These are phyloP conservation scores for Melieria picta DNA, from an alignment of 2,888 invertebrate species.

Conservation along the genomic window DNA sequence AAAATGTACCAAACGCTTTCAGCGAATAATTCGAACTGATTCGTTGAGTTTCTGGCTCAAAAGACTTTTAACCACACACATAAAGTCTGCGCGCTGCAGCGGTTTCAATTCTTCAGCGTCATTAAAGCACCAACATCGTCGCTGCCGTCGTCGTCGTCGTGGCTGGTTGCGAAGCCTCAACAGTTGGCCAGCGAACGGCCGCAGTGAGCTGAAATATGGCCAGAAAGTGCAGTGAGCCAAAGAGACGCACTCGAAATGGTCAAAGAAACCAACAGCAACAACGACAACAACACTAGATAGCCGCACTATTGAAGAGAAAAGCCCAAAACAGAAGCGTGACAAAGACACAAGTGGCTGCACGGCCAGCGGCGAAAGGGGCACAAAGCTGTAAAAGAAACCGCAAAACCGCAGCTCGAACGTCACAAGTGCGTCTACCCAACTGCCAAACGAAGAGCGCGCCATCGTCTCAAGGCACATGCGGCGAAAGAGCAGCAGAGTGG, in stretches of 20 bases:
- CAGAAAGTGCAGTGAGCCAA: neutral
- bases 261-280: conserved; percentile 9
- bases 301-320: neutral
- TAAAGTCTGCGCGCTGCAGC: conserved; percentile 25
- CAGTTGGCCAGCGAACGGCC: too few species aligned
- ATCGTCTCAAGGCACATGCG: too few species aligned
- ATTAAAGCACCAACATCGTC: conserved; percentile 4
- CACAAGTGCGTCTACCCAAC: too few species aligned
- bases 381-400: too few species aligned
- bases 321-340: too few species aligned
- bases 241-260: neutral
- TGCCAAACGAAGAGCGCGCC: too few species aligned
- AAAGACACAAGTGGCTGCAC: too few species aligned
- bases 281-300: neutral
- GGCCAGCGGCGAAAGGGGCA: too few species aligned
- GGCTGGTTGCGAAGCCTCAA: neutral
- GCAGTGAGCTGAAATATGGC: too few species aligned
- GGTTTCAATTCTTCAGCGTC: neutral
- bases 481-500: too few species aligned
- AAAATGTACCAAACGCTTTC: conserved; percentile 54
- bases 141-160: conserved; percentile 21
- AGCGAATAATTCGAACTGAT: conserved; percentile 55
- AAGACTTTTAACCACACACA: conserved; percentile 54
- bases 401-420: too few species aligned
- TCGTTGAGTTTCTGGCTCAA: conserved; percentile 52